Conservation (phyloP, 1,140 invertebrate species). For the Lordiphosa mommai region DNA sequence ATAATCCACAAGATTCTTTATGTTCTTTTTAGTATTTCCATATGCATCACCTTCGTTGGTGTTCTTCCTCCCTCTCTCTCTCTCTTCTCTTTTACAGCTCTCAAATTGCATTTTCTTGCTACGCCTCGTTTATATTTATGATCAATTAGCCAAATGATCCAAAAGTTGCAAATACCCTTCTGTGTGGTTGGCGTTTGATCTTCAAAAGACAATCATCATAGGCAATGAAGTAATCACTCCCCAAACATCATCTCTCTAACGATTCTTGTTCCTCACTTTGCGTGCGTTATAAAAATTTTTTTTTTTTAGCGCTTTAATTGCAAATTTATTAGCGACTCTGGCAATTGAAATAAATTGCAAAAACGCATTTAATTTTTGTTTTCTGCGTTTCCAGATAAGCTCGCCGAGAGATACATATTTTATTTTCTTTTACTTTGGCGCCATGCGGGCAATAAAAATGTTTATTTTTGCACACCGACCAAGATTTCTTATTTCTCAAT, state of each 20-base stretch:
- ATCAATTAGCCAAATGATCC: slow-evolving; percentile 53
- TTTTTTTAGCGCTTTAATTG: slow-evolving; percentile 47
- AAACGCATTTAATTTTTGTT: slow-evolving; percentile 29
- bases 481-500: slow-evolving; percentile 38
- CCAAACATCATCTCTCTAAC: slow-evolving; percentile 14
- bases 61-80: slow-evolving; percentile 1
- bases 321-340: slow-evolving; percentile 57
- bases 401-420: slow-evolving; percentile 29
- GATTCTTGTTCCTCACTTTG: slow-evolving; percentile 31
- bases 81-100: neutral
- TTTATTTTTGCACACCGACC: slow-evolving; percentile 62
- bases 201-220: slow-evolving; percentile 24
- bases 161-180: slow-evolving; percentile 20
- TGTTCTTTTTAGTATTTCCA: neutral
- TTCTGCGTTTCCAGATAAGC: slow-evolving; percentile 31
- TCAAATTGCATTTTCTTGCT: slow-evolving; percentile 18
- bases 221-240: slow-evolving; percentile 12
- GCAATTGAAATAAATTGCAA: slow-evolving; percentile 63
- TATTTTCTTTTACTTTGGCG: slow-evolving; percentile 45
- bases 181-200: slow-evolving; percentile 41
- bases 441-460: slow-evolving; percentile 64
- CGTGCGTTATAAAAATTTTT: slow-evolving; percentile 44
- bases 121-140: slow-evolving; percentile 48
- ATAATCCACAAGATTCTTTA: neutral
- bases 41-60: slow-evolving; percentile 14